These are phyloP conservation scores for Microchrysa polita DNA, from an alignment of 2,888 invertebrate genomes.

Conservation along the genomic window DNA sequence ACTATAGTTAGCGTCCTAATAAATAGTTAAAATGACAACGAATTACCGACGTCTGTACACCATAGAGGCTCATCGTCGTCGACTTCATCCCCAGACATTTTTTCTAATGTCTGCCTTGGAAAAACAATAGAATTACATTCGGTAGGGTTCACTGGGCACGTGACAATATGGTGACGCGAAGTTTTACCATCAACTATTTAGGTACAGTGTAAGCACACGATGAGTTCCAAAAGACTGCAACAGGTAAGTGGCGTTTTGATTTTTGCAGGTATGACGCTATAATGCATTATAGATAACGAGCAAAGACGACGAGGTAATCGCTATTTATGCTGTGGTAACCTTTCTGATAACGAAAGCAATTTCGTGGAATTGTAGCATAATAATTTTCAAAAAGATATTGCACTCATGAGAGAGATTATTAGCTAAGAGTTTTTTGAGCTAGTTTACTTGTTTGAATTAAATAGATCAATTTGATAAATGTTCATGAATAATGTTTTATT, in stretches of 20 bases:
- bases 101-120: neutral
- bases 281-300: neutral
- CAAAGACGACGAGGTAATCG: slow-evolving; percentile 14
- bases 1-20: neutral
- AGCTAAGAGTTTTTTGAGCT: too few relatives aligned
- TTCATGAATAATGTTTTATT: too few relatives aligned
- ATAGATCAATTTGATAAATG: too few relatives aligned
- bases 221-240: slow-evolving; percentile 25
- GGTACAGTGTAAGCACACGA: neutral
- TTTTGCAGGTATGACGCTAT: neutral
- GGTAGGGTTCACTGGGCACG: slow-evolving; percentile 30
- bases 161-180: slow-evolving; percentile 27
- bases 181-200: neutral
- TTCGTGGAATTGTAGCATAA: too few relatives aligned
- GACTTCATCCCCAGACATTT: slow-evolving; percentile 18
- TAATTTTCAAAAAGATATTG: too few relatives aligned
- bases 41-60: neutral
- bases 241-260: slow-evolving; percentile 27
- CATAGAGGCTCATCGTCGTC: neutral
- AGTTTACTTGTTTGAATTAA: too few relatives aligned
- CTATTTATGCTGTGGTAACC: neutral
- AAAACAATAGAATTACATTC: slow-evolving; percentile 30
- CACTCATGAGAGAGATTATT: too few relatives aligned
- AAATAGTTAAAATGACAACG: slow-evolving; percentile 3
- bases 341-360: too few relatives aligned